Base-by-base conservation (phyloP, 2,113 vertebrate species). In the Daphoenositta chrysoptera region DNA sequence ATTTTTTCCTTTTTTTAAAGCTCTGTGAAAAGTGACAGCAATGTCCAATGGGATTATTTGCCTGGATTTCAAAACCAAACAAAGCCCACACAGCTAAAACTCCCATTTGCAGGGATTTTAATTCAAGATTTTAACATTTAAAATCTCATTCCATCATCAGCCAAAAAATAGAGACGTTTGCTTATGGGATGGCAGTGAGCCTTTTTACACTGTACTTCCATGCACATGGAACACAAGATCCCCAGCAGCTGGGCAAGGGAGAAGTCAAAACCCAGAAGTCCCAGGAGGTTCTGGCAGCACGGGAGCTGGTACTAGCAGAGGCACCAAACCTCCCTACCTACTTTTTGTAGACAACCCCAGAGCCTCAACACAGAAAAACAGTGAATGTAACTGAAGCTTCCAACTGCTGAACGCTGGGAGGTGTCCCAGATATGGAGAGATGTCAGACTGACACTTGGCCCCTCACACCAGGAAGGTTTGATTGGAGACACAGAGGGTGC, bases 401-500 rank as follows among this genome's bases (percentile, higher is more conserved):
- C 61, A 58, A 6, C 5, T 18, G 54, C 40, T 35, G 63, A 84
- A 33, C 0, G 0, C 35, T 0, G 12, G 21, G 51, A 2, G 10
- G 51, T 20, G 65, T 66, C 69, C 24, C 53, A 31, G n/a, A 28
- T 35, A 44, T 10, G 56, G 42, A 50, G 82, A 84, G 30, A n/a
- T 20, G 64, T 81, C 66, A 91, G 45, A 66, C 39, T 58, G 33
- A 35, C 26, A 26, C 17, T 5, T 13, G 9, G 6, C 14, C 51
- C 66, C 65, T 40, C 54, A 15, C 63, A 40, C 31, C 56, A 82
- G n/a, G 27, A 69, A 68, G 40, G 10, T 44, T n/a, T n/a, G 68
- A 56, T 23, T 3, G 13, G 53, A 27, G 57, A 9, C 5, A 9
- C 3, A 3, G 9, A 20, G 27, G 13, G 35, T 42, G 64, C 35